Percentiles rank a stretch among this genome's conserved stretches.
Conservation (phyloP, 2,113 vertebrate species). For the Ptychochromis oligacanthus region DNA sequence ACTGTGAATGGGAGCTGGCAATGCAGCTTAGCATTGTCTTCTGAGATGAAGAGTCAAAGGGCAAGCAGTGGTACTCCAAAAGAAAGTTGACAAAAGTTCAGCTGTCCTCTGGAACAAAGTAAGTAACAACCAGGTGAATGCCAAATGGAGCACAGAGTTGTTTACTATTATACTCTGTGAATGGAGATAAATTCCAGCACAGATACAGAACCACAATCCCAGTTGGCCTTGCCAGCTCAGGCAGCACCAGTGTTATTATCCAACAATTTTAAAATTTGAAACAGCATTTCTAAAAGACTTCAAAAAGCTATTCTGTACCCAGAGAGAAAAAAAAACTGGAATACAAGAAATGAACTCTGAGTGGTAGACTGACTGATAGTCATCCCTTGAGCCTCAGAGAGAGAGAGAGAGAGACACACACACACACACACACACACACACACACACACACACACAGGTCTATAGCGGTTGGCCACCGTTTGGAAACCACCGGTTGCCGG, state of each 20-base stretch:
- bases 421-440: too few species aligned
- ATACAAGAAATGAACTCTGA: not conserved
- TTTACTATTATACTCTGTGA: not conserved
- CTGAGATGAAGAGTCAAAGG: not conserved
- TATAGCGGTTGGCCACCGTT: too few species aligned
- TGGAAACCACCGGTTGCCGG: too few species aligned
- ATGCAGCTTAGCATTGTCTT: not conserved
- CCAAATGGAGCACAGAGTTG: not conserved
- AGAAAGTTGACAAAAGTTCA: slow-evolving; percentile 2
- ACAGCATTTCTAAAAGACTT: not conserved
- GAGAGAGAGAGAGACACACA: not conserved
- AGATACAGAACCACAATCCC: not conserved
- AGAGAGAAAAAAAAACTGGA: not conserved
- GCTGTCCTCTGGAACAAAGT: not conserved
- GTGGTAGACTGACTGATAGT: slow-evolving; percentile 3
- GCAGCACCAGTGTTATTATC: slow-evolving; percentile 1
- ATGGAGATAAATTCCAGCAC: not conserved
- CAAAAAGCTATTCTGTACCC: not conserved
- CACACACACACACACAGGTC: not conserved
- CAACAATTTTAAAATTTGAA: not conserved
- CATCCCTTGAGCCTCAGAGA: not conserved
- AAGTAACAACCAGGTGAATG: slow-evolving; percentile 1
- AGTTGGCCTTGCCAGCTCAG: not conserved
- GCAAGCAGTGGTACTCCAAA: not conserved
- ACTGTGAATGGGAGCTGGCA: not conserved